Evolutionary conservation across 64 coral and sea anemone genomes (phyloP), one percentile per base, ranked within the genome.

Genomic region (Catalaphyllia jardinei): DNA sequence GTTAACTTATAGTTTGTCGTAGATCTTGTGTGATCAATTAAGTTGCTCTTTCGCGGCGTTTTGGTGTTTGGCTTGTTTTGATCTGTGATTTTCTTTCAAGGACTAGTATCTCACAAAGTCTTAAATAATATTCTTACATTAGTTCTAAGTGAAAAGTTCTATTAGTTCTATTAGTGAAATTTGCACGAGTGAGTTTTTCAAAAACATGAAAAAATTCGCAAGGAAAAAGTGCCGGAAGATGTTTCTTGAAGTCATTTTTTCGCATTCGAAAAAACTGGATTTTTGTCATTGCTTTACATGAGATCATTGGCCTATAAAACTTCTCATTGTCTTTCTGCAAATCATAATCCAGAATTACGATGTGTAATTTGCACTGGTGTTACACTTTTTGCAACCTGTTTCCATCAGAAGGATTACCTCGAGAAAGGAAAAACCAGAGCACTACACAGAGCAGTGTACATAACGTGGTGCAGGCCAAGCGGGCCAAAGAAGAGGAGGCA

Each of bases 331-430:
- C n/a, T n/a, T n/a, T n/a, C n/a, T n/a, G n/a, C n/a, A n/a, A n/a
- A n/a, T n/a, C n/a, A n/a, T n/a, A n/a, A n/a, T n/a, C n/a, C n/a
- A n/a, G n/a, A n/a, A n/a, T n/a, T n/a, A n/a, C n/a, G n/a, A n/a
- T n/a, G n/a, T n/a, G n/a, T n/a, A n/a, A n/a, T n/a, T n/a, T n/a
- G n/a, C n/a, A n/a, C n/a, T n/a, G n/a, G n/a, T n/a, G n/a, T n/a
- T n/a, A n/a, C n/a, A n/a, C n/a, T n/a, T n/a, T n/a, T n/a, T n/a
- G n/a, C n/a, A n/a, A n/a, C n/a, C n/a, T n/a, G n/a, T n/a, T 89
- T 89, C 60, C 87, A n/a, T 50, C 75, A 69, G 76, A 71, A 78
- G 24, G 46, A 25, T 63, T 13, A 77, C 86, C 57, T 27, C 54
- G 12, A 77, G 52, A 79, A 50, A 27, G n/a, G 15, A 79, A 79